Evolutionary conservation across 2,797 vertebrate species (phyloP).

Genomic region (Cuniculus paca): DNA sequence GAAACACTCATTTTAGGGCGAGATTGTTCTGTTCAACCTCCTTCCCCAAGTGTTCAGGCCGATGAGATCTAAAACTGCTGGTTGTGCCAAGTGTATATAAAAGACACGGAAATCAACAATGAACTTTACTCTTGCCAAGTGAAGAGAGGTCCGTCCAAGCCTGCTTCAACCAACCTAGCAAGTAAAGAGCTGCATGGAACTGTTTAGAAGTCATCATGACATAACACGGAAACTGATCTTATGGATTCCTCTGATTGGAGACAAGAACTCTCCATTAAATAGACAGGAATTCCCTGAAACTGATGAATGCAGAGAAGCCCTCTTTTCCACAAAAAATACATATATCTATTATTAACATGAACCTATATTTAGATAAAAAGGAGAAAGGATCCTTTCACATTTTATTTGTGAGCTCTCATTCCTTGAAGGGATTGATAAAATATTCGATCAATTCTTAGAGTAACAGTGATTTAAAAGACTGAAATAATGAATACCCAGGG

Average conservation of each 20-base stretch:
- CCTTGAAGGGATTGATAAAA: neutral
- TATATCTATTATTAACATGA: neutral
- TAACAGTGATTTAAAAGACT: neutral
- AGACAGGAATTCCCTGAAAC: neutral
- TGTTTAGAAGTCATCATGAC: neutral
- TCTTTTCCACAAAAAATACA: neutral
- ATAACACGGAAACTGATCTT: rapidly evolving
- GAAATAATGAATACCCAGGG: neutral
- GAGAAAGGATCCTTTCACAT: neutral
- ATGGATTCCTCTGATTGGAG: neutral
- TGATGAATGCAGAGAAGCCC: neutral
- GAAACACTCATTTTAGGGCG: neutral
- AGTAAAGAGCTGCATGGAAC: neutral
- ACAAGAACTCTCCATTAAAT: neutral
- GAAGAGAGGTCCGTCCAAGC: neutral
- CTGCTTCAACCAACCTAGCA: neutral
- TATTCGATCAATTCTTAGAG: neutral
- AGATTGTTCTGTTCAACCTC: neutral
- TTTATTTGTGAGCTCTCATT: neutral
- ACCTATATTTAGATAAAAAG: neutral
- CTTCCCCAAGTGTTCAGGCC: neutral
- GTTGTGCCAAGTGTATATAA: neutral
- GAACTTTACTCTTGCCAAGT: neutral
- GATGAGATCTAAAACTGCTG: no score
- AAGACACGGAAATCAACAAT: neutral